Percentiles rank a stretch among this genome's conserved stretches.
Evolutionary conservation across 1,140 invertebrate genomes (phyloP).

Genomic region (Charaxes varanes): DNA sequence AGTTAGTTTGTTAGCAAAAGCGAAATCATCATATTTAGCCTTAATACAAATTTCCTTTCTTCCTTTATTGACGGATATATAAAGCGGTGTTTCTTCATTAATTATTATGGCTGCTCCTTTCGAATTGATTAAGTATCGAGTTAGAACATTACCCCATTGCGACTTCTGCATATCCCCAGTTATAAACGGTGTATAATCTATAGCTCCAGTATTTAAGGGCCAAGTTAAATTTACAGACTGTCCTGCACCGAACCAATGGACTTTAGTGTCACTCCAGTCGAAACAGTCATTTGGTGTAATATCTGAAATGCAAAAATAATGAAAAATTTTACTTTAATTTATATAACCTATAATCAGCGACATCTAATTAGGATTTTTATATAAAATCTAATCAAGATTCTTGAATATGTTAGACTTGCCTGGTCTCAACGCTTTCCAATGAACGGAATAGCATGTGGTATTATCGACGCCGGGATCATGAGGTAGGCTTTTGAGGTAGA

Average conservation of each 20-base stretch:
- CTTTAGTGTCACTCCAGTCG: constrained; percentile 79
- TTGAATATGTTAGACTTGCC: constrained; percentile 31
- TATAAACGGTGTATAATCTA: constrained; percentile 85
- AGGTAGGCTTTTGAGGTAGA: constrained; percentile 80
- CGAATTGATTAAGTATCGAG: constrained; percentile 89
- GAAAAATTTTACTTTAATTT: too few relatives aligned
- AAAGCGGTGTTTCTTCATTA: constrained; percentile 84
- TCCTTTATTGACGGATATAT: constrained; percentile 82
- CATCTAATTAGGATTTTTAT: too few relatives aligned
- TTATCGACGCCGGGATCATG: constrained; percentile 67
- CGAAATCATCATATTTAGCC: constrained; percentile 85
- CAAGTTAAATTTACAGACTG: constrained; percentile 84
- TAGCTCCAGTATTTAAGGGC: constrained; percentile 83
- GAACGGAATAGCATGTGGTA: constrained; percentile 85
- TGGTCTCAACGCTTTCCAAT: constrained; percentile 84
- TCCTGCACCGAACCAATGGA: constrained; percentile 89
- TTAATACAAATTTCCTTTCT: constrained; percentile 83
- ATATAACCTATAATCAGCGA: too few relatives aligned
- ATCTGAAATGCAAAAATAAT: constrained; percentile 33
- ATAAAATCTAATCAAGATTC: background rate
- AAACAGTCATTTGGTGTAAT: constrained; percentile 88
- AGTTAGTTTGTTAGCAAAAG: constrained; percentile 81
- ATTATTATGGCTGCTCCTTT: constrained; percentile 87
- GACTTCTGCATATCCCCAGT: constrained; percentile 85
- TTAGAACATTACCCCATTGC: constrained; percentile 87